Base-by-base conservation (phyloP, 2,888 invertebrate genomes). In the Drymonia ruficornis region DNA sequence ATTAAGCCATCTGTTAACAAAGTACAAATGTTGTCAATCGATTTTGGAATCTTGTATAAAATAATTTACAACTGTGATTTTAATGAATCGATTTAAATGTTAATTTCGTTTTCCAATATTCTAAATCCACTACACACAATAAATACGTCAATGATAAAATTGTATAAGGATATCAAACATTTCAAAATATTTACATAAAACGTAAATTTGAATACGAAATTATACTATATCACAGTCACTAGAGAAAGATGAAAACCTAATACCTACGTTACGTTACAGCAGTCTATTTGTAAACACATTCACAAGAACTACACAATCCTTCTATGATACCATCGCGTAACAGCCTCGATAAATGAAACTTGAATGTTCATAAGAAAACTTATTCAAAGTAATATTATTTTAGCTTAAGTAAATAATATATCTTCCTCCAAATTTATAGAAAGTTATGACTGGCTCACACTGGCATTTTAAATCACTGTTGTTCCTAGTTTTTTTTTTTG, bases 191-290 rank as follows among this genome's bases (percentile, higher is more conserved):
- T 66, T 89, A 90, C 88, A 89, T 59, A 88, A 80, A 86, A 86
- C 80, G 74, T 84, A 81, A 80, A 76, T 78, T 76, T 72, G 71
- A 82, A 77, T 80, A 81, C 74, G 78, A 89, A 91, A 90, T 90
- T 89, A 91, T 87, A 86, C 88, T 91, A 91, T 92, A 92, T 92
- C 91, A 92, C 91, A 92, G 91, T 89, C 84, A 83, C 91, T 92
- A 91, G 86, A 89, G 80, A 91, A 82, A 89, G 84, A 86, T 87
- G 81, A 86, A 86, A 84, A 81, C 74, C 80, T 83, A 81, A 76
- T 71, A 69, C 70, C 83, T 87, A 86, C 74, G 62, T 83, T 85
- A 81, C 70, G 68, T 82, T 76, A 83, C 63, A 78, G 84, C 89
- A 91, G 88, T 90, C 87, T 89, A 91, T 87, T 76, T 74, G 72